A percentile compares a stretch with the other conserved stretches of the same genome.
phyloP scores from a whole-genome alignment of 2,888 invertebrate genomes.

The Microplitis deprimator region DNA sequence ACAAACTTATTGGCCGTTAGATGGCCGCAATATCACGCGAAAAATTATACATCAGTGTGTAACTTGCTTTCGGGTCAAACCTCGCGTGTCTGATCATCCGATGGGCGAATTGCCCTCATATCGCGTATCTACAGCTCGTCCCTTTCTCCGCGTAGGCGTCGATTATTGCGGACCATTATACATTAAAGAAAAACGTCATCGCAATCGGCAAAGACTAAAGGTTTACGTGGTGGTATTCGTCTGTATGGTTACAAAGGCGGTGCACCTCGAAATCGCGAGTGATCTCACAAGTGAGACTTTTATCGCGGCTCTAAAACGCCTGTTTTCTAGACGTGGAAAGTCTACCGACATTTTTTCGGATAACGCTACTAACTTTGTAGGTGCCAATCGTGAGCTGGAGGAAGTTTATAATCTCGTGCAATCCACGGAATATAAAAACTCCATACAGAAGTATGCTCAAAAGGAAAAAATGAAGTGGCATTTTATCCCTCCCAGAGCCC shows the following conservation, averaged over 20 bases:
- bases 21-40: slow-evolving; percentile 46
- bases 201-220: not conserved
- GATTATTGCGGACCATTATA: not conserved
- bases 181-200: not conserved
- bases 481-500: not conserved
- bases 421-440: not conserved
- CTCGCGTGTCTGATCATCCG: not conserved
- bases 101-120: slow-evolving; percentile 1
- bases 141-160: not conserved
- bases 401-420: not conserved
- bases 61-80: not conserved
- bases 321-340: not conserved
- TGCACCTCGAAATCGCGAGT: not conserved
- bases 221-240: not conserved
- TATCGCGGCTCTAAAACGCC: not conserved
- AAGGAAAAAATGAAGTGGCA: not conserved
- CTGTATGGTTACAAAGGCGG: not conserved
- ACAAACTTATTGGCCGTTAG: slow-evolving; percentile 46
- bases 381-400: not conserved
- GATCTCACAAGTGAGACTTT: not conserved
- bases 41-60: slow-evolving; percentile 37
- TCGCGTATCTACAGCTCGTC: not conserved
- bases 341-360: not conserved
- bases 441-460: not conserved
- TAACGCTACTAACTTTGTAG: not conserved